phyloP scores from a whole-genome alignment of 2,888 invertebrate genomes.

The Willowsia nigromaculata region DNA sequence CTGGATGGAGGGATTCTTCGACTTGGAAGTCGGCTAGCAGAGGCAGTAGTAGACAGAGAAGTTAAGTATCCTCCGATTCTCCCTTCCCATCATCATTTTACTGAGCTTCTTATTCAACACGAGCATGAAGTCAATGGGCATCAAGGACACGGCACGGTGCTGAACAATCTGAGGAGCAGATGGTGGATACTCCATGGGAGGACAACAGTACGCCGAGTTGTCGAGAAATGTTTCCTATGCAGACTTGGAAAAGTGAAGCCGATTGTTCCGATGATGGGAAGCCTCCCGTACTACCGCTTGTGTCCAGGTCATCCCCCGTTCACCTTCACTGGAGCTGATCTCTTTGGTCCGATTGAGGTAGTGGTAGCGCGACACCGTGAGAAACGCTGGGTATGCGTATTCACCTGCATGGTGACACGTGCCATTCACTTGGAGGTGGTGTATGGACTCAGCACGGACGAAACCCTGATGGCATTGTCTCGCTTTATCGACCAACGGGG shows the following conservation, averaged over 20 bases:
- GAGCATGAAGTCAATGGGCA: not conserved
- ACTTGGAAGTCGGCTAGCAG: not conserved
- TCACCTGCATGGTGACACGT: constrained; percentile 10
- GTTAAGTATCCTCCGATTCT: not conserved
- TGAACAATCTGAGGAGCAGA: not conserved
- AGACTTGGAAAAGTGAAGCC: not conserved
- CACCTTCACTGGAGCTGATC: constrained; percentile 32
- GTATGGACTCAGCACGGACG: not conserved
- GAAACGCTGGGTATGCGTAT: not conserved
- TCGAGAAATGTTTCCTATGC: not conserved
- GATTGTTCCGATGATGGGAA: not conserved
- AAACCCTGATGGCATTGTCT: constrained; percentile 52
- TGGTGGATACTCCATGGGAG: not conserved
- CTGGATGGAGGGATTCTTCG: not conserved
- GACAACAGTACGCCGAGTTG: not conserved
- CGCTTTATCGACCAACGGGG: not conserved
- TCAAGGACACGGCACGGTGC: not conserved
- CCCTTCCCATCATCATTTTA: not conserved
- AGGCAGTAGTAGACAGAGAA: not conserved
- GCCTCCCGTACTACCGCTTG: not conserved
- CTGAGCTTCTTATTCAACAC: not conserved
- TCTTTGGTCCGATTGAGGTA: constrained; percentile 37
- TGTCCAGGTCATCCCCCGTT: not conserved
- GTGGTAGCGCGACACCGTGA: not conserved
- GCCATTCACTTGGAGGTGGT: constrained; percentile 28